Evolutionary conservation across 2,888 invertebrate genomes (phyloP), one percentile per base, ranked within the genome.

Genomic region (Latrodectus elegans): DNA sequence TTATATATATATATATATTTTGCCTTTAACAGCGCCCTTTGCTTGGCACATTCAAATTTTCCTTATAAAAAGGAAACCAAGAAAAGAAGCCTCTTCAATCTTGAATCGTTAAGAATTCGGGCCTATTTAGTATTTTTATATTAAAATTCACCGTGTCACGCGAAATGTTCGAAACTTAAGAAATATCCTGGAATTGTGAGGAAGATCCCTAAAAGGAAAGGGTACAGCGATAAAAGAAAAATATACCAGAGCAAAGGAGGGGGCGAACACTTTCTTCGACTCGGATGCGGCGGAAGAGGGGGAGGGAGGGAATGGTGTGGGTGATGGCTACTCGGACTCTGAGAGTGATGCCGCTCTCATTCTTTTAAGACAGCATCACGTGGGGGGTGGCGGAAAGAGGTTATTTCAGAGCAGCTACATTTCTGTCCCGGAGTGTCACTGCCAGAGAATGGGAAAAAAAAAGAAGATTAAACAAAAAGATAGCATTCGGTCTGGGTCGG

Each of bases 391-490:
- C 71, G 22, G 73, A 53, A 22, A 64, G 67, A 53, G 53, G 6
- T 60, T 60, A 68, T 68, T 68, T 68, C 22, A 70, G 71, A 64
- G 72, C 49, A 52, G 64, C 64, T 26, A 60, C 64, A 64, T 15
- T 74, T 38, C 65, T 70, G 70, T 75, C 76, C 76, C 67, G 73
- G 87, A 81, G 82, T 82, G 87, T 71, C 86, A 80, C 80, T 53
- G 84, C 71, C 68, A 86, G 79, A 84, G 67, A 78, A 65, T 72
- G 72, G 84, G 81, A 75, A 88, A 89, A 89, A 90, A 88, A 89
- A 84, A 89, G 53, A 64, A 67, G 51, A 71, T 52, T 51, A 76
- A 89, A 87, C 84, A 53, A 81, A 72, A 60, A 88, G 76, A 71
- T 68, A 83, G 73, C 78, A 78, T 79, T 82, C 77, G 83, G 74